Base-by-base conservation (phyloP, 2,888 invertebrate species). In the Dryobota labecula region DNA sequence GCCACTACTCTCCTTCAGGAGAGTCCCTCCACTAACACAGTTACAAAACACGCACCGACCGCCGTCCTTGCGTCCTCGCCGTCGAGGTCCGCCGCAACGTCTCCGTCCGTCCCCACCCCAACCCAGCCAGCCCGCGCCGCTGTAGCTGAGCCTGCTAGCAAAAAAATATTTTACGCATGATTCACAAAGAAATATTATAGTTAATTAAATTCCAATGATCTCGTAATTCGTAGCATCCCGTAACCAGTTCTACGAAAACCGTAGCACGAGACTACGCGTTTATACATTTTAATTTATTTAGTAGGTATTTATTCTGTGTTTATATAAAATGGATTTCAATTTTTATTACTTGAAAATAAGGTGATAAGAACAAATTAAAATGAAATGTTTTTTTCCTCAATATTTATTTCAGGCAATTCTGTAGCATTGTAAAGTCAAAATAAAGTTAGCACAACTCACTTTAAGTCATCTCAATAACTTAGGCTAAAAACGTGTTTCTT, bases 251-350 rank as follows among this genome's bases (percentile, higher is more conserved):
- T 70, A 62, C 45, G 53, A 47, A 43, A 53, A 4, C 24, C 24
- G 62, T 20, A 53, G n/a, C 27, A 45, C 45, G 13, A 6, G 45
- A 54, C 13, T 53, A 53, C 53, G 65, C n/a, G 0, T 15, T 15
- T 53, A 43, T 8, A 61, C 24, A 51, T 51, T 43, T 58, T 13
- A 18, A 36, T 61, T 20, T 2, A 70, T 24, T 30, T 56, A n/a
- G n/a, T n/a, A n/a, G n/a, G 7, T 24, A n/a, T 27, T 45, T 43
- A 41, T 36, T 24, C 5, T 24, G 33, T 20, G 33, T 20, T 20
- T 36, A 47, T 27, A 57, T 45, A n/a, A 71, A 51, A 7, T 45
- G 27, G 5, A 24, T 72, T 58, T 20, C 8, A 45, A 47, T 70
- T 54, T 69, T 43, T 13, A 27, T 9, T 27, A n/a, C 36, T 20